A percentile compares a stretch with the other conserved stretches of the same genome.
phyloP scores from a whole-genome alignment of 1,140 invertebrate genomes.

The Meloidogyne floridensis region DNA sequence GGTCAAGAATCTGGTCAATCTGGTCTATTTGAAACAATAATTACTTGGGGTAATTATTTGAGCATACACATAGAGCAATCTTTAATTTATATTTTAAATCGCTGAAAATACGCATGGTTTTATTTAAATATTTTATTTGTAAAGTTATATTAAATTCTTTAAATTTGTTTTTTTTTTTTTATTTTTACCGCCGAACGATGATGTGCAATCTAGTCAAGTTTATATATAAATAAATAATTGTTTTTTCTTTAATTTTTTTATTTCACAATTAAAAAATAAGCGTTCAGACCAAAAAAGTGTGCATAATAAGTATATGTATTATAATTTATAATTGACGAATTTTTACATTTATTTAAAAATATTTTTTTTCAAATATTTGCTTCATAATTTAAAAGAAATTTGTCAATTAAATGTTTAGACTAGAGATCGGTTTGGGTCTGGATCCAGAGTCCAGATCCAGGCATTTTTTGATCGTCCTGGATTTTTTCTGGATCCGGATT shows the following conservation, averaged over 20 bases:
- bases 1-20: no score
- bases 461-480: no score
- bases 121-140: no score
- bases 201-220: constrained; percentile 29
- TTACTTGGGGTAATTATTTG: no score
- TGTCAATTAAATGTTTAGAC: neutral
- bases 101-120: no score
- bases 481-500: no score
- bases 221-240: constrained; percentile 20
- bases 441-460: no score
- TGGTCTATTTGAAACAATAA: no score
- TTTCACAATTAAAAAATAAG: neutral
- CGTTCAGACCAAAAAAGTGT: neutral
- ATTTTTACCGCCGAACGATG: neutral
- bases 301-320: neutral
- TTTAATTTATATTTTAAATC: no score
- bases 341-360: neutral
- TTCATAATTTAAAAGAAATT: neutral
- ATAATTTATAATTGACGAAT: neutral
- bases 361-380: neutral
- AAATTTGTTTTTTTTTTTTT: neutral
- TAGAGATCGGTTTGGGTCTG: no score
- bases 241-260: constrained; percentile 6
- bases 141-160: no score
- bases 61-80: no score